Evolutionary conservation across 2,113 vertebrate genomes (phyloP), one percentile per base, ranked within the genome.

Genomic region (Gorsachius goisagi): DNA sequence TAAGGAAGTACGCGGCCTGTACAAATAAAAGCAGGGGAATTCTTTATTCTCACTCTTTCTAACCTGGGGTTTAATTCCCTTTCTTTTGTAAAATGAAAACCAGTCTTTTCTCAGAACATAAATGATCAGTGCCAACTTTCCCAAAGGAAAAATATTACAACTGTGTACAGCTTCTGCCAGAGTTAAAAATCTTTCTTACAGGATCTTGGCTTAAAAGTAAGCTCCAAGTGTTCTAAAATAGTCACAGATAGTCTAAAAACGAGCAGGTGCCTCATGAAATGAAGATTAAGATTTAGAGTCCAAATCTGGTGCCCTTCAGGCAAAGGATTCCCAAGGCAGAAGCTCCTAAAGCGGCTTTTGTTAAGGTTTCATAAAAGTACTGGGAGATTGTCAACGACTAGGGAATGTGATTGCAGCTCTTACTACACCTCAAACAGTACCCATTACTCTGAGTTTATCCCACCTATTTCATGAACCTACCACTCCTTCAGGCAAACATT

Each of bases 21-120:
- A 88, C 87, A 92, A 95, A 91, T 77, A 91, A 95, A 96, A 95
- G 91, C 89, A 91, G 23, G 45, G 77, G 84, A 94, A 95, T 88
- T 91, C 84, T 96, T 91, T 93, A 89, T 87, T 95, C 76, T 96
- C 12, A 4, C 58, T 92, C 84, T 68, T 95, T 90, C 77, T 94
- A 95, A 95, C 90, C 86, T 73, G 56, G 79, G 81, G 86, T 92
- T 97, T 96, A 95, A 96, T 93, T 93, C 95, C n/a, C n/a, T 69
- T 92, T 73, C 90, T 84, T 95, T 69, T 89, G 83, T 87, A 90
- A 95, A 89, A 79, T 30, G 62, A 97, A 97, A 94, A 68, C 83
- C 53, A 60, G 53, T 23, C 80, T 85, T 87, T 93, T 87, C 62
- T 92, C 53, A 92, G 83, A 95, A 95, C 94, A 82, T 64, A 97